phyloP scores from a whole-genome alignment of 2,888 invertebrate species.

The Metacarcinus magister region DNA sequence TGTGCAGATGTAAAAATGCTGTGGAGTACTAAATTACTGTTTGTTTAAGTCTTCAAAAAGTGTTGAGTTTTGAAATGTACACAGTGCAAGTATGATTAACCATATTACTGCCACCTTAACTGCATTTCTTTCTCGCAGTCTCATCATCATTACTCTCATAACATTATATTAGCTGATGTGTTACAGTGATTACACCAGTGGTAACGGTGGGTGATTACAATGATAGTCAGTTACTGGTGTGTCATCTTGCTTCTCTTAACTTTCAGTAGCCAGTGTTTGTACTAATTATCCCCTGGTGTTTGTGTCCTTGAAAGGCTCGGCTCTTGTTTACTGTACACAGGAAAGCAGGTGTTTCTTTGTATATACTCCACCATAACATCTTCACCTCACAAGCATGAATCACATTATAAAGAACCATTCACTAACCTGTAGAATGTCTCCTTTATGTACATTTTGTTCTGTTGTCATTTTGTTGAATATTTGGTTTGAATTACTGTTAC shows the following conservation, averaged over 20 bases:
- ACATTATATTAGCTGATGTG: background rate
- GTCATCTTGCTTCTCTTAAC: background rate
- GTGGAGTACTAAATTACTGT: background rate
- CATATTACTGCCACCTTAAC: background rate
- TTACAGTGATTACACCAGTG: background rate
- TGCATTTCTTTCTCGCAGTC: conserved; percentile 35
- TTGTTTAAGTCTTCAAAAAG: background rate
- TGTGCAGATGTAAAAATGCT: conserved; percentile 49
- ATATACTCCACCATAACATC: conserved; percentile 16
- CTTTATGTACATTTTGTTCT: conserved; percentile 6
- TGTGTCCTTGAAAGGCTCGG: background rate
- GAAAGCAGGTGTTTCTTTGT: background rate
- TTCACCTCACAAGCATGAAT: conserved; percentile 23
- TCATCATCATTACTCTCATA: conserved; percentile 9
- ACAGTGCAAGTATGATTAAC: conserved; percentile 45
- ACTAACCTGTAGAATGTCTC: conserved; percentile 21
- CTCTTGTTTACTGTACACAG: background rate
- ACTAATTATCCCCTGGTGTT: background rate
- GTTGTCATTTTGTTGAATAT: conserved; percentile 10
- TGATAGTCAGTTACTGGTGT: background rate
- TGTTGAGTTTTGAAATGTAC: background rate
- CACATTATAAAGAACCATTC: background rate
- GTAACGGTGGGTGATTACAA: background rate
- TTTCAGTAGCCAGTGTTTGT: background rate
- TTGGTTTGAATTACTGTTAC: background rate